Base-by-base conservation (phyloP, 1,140 invertebrate species). In the Helicoverpa zea region DNA sequence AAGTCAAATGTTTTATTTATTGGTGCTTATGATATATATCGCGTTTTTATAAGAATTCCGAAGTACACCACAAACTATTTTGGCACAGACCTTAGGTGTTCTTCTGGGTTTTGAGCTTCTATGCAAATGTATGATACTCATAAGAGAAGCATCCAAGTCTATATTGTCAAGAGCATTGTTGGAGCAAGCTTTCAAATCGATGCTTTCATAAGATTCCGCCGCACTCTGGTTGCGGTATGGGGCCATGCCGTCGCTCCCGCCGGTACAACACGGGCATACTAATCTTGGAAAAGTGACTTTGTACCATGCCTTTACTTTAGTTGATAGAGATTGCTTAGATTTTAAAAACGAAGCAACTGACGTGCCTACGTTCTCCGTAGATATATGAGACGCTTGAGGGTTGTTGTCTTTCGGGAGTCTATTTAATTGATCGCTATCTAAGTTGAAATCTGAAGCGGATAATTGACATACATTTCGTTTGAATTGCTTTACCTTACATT, bases 211-310 rank as follows among this genome's bases (percentile, higher is more conserved):
- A 0, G 88, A 92, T 58, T 83, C 84, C 30, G 63, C 63, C 9
- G 79, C 16, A 61, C 51, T 87, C 23, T 84, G 51, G 49, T 63
- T 49, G 66, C 70, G 79, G 72, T 85, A 87, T 29, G 79, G 74
- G 70, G 85, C 82, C 61, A 84, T 52, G 7, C 64, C 29, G n/a
- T 91, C 88, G 10, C 89, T 88, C 7, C 88, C 89, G 1, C 90
- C 89, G 23, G 86, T 86, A 68, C 89, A 91, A 80, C 92, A 94
- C 10, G 92, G 91, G 61, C 91, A 94, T 2, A 90, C 23, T 2
- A 89, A 51, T 64, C 80, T 89, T 3, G 90, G 89, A 12, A 86
- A 29, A n/a, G 35, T 43, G 4, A 82, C 76, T 81, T 70, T 88
- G 76, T 74, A 73, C 77, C 79, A 86, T 12, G 13, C n/a, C 82